phyloP scores from a whole-genome alignment of 2,888 invertebrate species.

The Koerneria pararmatus region DNA sequence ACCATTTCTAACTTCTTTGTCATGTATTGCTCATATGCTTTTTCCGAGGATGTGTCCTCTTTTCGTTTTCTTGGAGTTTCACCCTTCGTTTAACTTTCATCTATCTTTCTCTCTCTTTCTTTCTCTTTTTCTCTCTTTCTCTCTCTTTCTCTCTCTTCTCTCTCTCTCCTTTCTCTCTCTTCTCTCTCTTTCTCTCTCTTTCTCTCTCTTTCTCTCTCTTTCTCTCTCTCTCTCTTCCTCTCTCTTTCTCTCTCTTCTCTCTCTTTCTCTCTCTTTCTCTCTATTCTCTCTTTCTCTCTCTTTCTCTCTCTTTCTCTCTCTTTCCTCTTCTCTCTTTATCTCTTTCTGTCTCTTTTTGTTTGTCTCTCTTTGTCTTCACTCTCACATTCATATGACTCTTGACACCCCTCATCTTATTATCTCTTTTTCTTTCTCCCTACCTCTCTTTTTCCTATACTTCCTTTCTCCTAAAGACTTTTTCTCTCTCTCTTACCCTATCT shows the following conservation, averaged over 20 bases:
- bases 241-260: conserved; percentile 12
- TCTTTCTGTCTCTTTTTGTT: conserved; percentile 6
- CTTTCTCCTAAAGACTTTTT: neutral
- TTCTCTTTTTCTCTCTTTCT: neutral
- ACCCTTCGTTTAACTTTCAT: neutral
- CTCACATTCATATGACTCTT: no score
- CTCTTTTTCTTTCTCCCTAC: neutral
- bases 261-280: neutral
- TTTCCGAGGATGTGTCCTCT: neutral
- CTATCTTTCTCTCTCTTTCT: neutral
- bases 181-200: neutral
- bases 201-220: neutral
- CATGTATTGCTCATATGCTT: neutral
- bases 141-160: neutral
- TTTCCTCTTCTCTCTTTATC: conserved; percentile 4
- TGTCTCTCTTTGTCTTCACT: neutral
- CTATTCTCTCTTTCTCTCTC: conserved; percentile 7
- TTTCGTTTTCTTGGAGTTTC: no score
- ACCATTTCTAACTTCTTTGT: neutral
- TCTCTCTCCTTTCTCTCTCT: neutral
- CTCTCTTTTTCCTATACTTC: neutral
- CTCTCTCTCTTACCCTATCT: no score
- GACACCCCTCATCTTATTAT: neutral
- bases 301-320: conserved; percentile 3
- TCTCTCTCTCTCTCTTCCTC: neutral